These are phyloP conservation scores for Eupithecia inturbata DNA, from an alignment of 2,888 invertebrate species.

Conservation along the genomic window DNA sequence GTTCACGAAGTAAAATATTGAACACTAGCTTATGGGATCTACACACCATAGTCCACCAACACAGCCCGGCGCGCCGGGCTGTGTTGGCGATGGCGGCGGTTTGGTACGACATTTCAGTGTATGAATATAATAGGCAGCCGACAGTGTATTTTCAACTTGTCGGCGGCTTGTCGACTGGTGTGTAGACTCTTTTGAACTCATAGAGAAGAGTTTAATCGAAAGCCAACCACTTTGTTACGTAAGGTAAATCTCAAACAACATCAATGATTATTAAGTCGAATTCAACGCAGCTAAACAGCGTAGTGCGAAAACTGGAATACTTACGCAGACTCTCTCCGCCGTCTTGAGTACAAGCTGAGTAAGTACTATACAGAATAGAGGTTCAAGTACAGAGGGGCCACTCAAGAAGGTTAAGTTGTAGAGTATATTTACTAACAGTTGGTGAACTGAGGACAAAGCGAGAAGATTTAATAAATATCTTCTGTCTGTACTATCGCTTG, in stretches of 20 bases:
- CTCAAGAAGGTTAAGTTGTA: slow-evolving; percentile 42
- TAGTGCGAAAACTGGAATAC: slow-evolving; percentile 16
- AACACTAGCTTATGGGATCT: no score
- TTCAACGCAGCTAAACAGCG: not conserved
- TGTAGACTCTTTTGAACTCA: no score
- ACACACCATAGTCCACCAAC: no score
- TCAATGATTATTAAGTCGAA: not conserved
- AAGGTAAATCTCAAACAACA: not conserved
- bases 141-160: no score
- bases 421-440: slow-evolving; percentile 46
- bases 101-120: no score
- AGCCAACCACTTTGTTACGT: not conserved
- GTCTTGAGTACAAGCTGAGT: slow-evolving; percentile 23
- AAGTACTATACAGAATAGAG: slow-evolving; percentile 29
- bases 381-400: slow-evolving; percentile 40
- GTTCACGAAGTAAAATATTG: no score
- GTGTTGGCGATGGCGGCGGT: no score
- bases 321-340: slow-evolving; percentile 8
- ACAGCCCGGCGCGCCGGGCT: no score
- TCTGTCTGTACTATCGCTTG: slow-evolving; percentile 7
- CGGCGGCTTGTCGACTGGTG: no score
- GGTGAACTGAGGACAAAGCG: slow-evolving; percentile 29
- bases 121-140: no score
- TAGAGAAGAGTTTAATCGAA: no score
- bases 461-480: slow-evolving; percentile 7